Conservation (phyloP, 2,113 vertebrate species). For the Meleagris gallopavo region DNA sequence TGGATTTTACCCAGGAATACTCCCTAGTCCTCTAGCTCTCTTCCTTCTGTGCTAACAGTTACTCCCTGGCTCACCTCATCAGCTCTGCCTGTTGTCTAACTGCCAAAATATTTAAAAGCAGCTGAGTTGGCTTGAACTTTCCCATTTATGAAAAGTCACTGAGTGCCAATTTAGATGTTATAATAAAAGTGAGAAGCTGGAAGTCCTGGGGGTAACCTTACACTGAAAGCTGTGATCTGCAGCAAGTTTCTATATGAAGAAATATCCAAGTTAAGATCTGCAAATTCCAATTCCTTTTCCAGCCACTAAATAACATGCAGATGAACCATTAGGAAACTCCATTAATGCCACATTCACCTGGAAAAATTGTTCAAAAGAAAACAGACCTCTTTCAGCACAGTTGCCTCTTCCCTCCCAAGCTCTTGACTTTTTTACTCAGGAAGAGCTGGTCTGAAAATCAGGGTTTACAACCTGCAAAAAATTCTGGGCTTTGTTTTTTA, state of each 20-base stretch:
- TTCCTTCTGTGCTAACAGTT: not conserved
- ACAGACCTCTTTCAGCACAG: not conserved
- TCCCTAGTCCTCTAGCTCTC: not conserved
- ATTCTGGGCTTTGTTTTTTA: not conserved
- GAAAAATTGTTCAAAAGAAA: conserved; percentile 57
- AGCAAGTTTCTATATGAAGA: conserved; percentile 15
- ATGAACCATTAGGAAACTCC: conserved; percentile 35
- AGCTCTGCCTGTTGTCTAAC: conserved; percentile 6
- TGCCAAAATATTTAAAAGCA: conserved; percentile 39
- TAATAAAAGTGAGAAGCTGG: conserved; percentile 40
- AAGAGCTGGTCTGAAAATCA: not conserved
- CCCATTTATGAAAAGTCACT: conserved; percentile 24
- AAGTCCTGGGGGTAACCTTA: conserved; percentile 24
- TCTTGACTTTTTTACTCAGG: not conserved
- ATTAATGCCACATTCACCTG: conserved; percentile 52
- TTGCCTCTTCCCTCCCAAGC: not conserved
- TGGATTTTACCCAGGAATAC: not conserved
- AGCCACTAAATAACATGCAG: conserved; percentile 35
- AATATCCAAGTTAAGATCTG: conserved; percentile 26
- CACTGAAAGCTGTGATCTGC: not conserved
- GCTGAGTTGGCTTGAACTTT: conserved; percentile 16
- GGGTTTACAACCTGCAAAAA: conserved; percentile 33
- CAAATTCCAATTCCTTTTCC: conserved; percentile 36
- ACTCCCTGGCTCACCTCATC: conserved; percentile 6
- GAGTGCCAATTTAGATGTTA: conserved; percentile 9